Evolutionary conservation across 2,888 invertebrate genomes (phyloP).

Genomic region (Macrostomum cliftonense): DNA sequence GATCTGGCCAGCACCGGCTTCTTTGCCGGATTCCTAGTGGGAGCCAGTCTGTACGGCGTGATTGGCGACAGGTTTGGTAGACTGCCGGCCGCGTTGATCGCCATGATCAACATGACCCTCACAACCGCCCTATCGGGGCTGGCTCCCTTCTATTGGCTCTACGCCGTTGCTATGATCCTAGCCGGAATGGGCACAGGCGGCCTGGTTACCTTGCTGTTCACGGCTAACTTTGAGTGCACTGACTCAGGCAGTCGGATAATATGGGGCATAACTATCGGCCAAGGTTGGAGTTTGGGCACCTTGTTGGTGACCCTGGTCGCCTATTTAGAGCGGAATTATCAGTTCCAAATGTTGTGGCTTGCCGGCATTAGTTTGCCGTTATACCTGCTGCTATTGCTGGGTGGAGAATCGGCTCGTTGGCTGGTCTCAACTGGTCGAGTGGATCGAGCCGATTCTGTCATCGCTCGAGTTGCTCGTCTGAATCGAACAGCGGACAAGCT

Average conservation of each 20-base stretch:
- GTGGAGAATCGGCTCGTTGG: conserved; percentile 4
- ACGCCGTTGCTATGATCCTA: not conserved
- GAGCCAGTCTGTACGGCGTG: not conserved
- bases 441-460: not conserved
- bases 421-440: not conserved
- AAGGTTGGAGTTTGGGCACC: conserved; percentile 3
- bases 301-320: conserved; percentile 4
- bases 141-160: not conserved
- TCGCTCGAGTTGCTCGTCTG: conserved; percentile 1
- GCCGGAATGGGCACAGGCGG: not conserved
- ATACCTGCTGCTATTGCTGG: not conserved
- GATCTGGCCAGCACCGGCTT: not conserved
- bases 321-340: conserved; percentile 8
- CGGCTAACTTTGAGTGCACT: not conserved
- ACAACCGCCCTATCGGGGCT: not conserved
- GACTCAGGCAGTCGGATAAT: not conserved
- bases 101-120: not conserved
- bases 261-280: not conserved
- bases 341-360: not conserved
- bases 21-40: not conserved
- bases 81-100: not conserved
- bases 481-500: conserved; percentile 20
- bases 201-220: not conserved
- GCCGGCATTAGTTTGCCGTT: not conserved
- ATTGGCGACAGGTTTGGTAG: not conserved